Evolutionary conservation across 2,888 invertebrate genomes (phyloP).

Genomic region (Metopia argyrocephala): DNA sequence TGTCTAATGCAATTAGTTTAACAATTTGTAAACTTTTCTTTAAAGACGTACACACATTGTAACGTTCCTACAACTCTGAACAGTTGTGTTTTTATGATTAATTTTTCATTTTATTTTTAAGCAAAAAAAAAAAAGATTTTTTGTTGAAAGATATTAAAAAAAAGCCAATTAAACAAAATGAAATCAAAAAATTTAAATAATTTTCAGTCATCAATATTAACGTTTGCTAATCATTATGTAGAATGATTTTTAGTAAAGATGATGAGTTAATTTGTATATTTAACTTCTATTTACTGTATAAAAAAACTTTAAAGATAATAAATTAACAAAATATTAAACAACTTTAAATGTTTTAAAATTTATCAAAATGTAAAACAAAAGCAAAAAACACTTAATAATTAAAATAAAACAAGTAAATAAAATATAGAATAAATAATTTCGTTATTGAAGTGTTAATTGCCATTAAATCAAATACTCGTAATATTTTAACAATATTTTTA

Average conservation of each 20-base stretch:
- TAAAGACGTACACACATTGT: not conserved
- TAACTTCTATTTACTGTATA: not conserved
- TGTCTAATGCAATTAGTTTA: conserved; percentile 43
- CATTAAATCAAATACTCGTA: conserved; percentile 22
- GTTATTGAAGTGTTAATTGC: conserved; percentile 45
- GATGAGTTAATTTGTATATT: conserved; percentile 30
- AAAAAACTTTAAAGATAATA: not conserved
- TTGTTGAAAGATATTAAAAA: not conserved
- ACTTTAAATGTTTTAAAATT: conserved; percentile 28
- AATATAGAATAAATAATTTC: not conserved
- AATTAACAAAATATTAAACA: conserved; percentile 36
- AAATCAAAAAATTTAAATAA: conserved; percentile 9
- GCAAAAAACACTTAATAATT: not conserved
- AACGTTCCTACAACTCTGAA: not conserved
- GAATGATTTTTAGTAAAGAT: not conserved
- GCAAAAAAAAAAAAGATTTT: too few relatives aligned
- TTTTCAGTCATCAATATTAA: conserved; percentile 44
- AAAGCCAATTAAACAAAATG: conserved; percentile 22
- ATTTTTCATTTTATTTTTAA: conserved; percentile 2
- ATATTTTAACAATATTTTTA: conserved; percentile 42
- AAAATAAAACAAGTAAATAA: conserved; percentile 9
- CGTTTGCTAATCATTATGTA: conserved; percentile 8
- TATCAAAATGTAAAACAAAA: conserved; percentile 8
- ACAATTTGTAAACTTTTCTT: conserved; percentile 28
- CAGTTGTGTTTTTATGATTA: not conserved